These are phyloP conservation scores for Polia nebulosa DNA, from an alignment of 2,888 invertebrate species.

Conservation along the genomic window DNA sequence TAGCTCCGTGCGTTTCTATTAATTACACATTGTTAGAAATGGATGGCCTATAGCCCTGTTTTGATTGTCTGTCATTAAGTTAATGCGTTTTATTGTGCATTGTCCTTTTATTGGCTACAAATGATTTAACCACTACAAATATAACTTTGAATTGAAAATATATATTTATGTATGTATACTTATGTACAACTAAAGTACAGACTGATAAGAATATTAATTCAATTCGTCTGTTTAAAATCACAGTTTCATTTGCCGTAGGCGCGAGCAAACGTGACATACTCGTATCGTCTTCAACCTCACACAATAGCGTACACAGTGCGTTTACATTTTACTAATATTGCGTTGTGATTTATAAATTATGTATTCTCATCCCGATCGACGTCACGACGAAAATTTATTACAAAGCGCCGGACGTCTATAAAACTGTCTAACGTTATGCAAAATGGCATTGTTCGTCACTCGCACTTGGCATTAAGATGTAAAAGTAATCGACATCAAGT, in stretches of 20 bases:
- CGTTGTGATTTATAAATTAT: constrained; percentile 62
- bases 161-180: constrained; percentile 20
- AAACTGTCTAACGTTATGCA: constrained; percentile 74
- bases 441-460: constrained; percentile 76
- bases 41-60: constrained; percentile 9
- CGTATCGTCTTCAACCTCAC: constrained; percentile 22
- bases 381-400: constrained; percentile 72
- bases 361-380: constrained; percentile 70
- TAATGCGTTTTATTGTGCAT: constrained; percentile 42
- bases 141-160: constrained; percentile 32
- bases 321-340: constrained; percentile 44
- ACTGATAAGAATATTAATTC: constrained; percentile 59
- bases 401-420: constrained; percentile 76
- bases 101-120: constrained; percentile 29
- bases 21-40: constrained; percentile 35
- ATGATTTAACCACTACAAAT: constrained; percentile 25
- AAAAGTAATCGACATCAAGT: constrained; percentile 57
- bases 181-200: constrained; percentile 34
- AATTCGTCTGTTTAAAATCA: constrained; percentile 55
- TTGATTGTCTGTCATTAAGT: constrained; percentile 29
- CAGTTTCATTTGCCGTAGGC: constrained; percentile 47
- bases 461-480: constrained; percentile 62
- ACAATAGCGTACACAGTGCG: constrained; percentile 54
- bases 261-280: constrained; percentile 56
- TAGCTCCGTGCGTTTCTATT: not conserved